A percentile compares a stretch with the other conserved stretches of the same genome.
Evolutionary conservation across 2,888 invertebrate genomes (phyloP).

Genomic region (Ophion ventricosus): DNA sequence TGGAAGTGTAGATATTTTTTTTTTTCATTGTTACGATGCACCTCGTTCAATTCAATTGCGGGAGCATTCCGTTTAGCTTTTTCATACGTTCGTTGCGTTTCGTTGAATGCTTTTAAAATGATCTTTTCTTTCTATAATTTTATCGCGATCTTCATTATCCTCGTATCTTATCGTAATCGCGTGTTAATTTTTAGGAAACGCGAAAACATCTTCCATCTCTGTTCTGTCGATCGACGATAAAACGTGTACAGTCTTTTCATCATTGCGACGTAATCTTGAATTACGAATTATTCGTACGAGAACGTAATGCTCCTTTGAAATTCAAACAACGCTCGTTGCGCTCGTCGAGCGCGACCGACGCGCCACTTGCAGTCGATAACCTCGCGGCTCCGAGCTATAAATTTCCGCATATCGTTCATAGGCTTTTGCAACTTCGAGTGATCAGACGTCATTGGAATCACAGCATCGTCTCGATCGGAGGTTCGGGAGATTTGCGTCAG

Average conservation of each 20-base stretch:
- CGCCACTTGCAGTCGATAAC: neutral
- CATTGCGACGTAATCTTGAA: conserved; percentile 11
- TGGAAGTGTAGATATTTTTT: conserved; percentile 5
- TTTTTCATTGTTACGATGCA: neutral
- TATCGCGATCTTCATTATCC: neutral
- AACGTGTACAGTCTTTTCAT: neutral
- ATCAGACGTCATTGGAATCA: neutral
- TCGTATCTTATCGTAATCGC: neutral
- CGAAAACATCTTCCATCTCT: conserved; percentile 3
- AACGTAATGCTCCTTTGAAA: neutral
- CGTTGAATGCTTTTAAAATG: neutral
- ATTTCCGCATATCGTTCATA: neutral
- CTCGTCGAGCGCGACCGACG: neutral
- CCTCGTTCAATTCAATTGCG: neutral
- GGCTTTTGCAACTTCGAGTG: conserved; percentile 7
- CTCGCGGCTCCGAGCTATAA: neutral
- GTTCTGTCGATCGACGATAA: conserved; percentile 34
- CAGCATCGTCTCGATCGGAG: conserved; percentile 22
- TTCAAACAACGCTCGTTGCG: neutral
- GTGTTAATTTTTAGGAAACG: neutral
- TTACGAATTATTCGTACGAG: conserved; percentile 8
- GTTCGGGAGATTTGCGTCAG: conserved; percentile 6
- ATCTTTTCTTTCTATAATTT: neutral
- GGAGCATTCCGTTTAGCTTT: neutral
- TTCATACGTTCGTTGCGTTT: neutral